These are phyloP conservation scores for Leptodactylus fallax DNA, from an alignment of 2,797 vertebrate species.

Conservation along the genomic window DNA sequence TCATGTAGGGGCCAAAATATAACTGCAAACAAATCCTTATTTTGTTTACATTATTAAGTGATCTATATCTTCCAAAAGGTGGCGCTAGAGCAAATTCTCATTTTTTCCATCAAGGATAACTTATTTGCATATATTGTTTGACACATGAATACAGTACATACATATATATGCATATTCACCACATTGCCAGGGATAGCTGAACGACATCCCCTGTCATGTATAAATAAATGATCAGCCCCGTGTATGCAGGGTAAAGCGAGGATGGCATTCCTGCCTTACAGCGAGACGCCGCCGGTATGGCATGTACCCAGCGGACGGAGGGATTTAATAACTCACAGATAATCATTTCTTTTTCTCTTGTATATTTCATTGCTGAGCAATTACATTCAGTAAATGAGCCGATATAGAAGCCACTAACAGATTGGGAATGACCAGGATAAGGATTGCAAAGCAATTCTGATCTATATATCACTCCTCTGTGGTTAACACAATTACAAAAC, in stretches of 20 bases:
- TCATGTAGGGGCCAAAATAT: too few species aligned
- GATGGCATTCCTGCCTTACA: neutral
- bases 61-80: too few species aligned
- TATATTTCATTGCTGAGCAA: conserved; percentile 33
- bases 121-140: too few species aligned
- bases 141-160: too few species aligned
- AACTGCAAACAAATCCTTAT: too few species aligned
- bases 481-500: conserved; percentile 34
- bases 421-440: conserved; percentile 39
- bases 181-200: too few species aligned
- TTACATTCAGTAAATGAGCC: conserved; percentile 27
- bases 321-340: neutral
- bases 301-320: neutral
- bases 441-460: conserved; percentile 14
- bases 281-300: neutral
- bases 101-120: too few species aligned
- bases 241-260: neutral
- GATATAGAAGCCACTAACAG: conserved; percentile 24
- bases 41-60: too few species aligned
- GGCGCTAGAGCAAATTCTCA: too few species aligned
- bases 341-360: conserved; percentile 4
- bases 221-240: neutral
- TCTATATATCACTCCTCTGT: conserved; percentile 42
- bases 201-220: too few species aligned
- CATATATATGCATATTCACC: too few species aligned